phyloP scores from a whole-genome alignment of 2,888 invertebrate species.

The Theodoxus fluviatilis region DNA sequence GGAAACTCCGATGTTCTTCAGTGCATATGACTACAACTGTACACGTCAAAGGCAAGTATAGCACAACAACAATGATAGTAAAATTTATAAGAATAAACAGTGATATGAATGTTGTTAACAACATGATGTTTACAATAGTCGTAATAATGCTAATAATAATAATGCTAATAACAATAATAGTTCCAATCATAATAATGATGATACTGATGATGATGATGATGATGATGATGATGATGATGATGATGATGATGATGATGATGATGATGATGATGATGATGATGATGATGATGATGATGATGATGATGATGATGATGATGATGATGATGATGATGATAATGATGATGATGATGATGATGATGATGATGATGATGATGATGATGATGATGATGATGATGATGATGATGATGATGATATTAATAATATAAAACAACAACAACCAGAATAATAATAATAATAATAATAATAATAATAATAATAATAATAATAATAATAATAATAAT shows the following conservation, averaged over 20 bases:
- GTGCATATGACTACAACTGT: no score
- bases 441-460: background rate
- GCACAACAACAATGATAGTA: background rate
- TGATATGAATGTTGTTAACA: background rate
- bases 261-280: constrained; percentile 28
- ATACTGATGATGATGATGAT: constrained; percentile 22
- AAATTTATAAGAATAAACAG: background rate
- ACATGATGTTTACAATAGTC: background rate
- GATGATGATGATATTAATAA: constrained; percentile 25
- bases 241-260: constrained; percentile 28
- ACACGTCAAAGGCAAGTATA: background rate
- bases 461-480: background rate
- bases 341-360: constrained; percentile 26
- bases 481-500: background rate
- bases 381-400: constrained; percentile 26
- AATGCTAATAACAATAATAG: background rate
- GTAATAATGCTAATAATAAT: background rate
- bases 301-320: constrained; percentile 21
- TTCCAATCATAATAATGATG: background rate
- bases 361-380: constrained; percentile 26
- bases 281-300: constrained; percentile 27
- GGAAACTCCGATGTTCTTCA: no score
- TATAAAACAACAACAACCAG: no score
- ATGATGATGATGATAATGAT: constrained; percentile 20
- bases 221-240: constrained; percentile 24